These are phyloP conservation scores for Eudasyphora cyanicolor DNA, from an alignment of 2,888 invertebrate genomes.

Conservation along the genomic window DNA sequence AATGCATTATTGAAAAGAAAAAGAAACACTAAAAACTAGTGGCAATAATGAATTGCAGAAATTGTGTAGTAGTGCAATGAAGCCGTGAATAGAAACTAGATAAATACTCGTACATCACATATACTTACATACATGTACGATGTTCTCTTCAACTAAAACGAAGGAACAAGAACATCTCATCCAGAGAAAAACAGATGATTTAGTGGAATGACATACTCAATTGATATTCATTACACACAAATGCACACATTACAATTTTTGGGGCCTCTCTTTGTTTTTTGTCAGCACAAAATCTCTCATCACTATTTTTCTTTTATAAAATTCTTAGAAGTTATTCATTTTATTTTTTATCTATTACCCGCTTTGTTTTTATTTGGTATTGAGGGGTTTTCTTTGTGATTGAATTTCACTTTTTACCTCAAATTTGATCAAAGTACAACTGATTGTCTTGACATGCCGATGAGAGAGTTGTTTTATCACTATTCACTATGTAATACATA, in stretches of 20 bases:
- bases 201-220: too few species aligned
- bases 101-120: background rate
- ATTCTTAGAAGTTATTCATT: background rate
- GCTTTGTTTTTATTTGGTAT: background rate
- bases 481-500: too few species aligned
- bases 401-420: constrained; percentile 20
- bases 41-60: background rate
- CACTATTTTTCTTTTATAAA: too few species aligned
- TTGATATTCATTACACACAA: background rate
- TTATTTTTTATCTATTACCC: background rate
- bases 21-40: too few species aligned
- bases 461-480: background rate
- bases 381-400: background rate
- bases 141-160: too few species aligned
- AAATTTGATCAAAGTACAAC: background rate
- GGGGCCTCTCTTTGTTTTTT: background rate
- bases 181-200: background rate
- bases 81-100: background rate
- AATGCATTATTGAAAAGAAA: background rate
- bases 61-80: background rate
- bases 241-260: too few species aligned
- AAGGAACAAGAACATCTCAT: too few species aligned
- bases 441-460: background rate
- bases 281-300: background rate
- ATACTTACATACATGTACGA: background rate